phyloP scores from a whole-genome alignment of 92 coral and sea anemone genomes.

The Nematostella vectensis region DNA sequence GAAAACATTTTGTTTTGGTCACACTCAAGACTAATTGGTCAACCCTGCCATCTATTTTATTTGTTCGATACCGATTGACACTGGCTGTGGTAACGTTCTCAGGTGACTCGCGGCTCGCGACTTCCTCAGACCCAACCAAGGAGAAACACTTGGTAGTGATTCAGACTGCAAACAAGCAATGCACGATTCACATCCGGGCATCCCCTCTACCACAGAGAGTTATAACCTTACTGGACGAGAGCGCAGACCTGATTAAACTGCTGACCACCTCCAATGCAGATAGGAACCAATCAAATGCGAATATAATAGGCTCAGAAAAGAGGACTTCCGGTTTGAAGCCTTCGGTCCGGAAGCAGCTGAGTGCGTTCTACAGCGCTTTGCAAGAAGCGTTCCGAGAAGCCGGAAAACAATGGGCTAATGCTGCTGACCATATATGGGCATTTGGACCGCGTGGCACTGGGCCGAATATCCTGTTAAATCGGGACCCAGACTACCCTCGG shows the following conservation, averaged over 20 bases:
- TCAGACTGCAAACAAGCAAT: slow-evolving; percentile 78
- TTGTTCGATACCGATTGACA: too few species aligned
- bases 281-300: slow-evolving; percentile 7
- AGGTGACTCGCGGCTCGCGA: too few species aligned
- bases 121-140: too few species aligned
- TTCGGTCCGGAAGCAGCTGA: slow-evolving; percentile 45
- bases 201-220: slow-evolving; percentile 66
- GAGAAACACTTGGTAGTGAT: slow-evolving; percentile 48
- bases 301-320: neutral
- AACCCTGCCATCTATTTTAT: too few species aligned
- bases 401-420: slow-evolving; percentile 68
- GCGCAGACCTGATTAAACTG: slow-evolving; percentile 59
- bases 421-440: slow-evolving; percentile 82
- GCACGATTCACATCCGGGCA: slow-evolving; percentile 69
- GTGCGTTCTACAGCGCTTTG: slow-evolving; percentile 61
- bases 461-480: slow-evolving; percentile 71
- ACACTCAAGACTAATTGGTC: too few species aligned
- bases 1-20: too few species aligned
- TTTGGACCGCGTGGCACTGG: slow-evolving; percentile 93
- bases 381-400: slow-evolving; percentile 59
- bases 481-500: slow-evolving; percentile 63
- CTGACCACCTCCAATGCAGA: slow-evolving; percentile 44
- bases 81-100: too few species aligned
- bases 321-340: slow-evolving; percentile 28
- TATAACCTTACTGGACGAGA: slow-evolving; percentile 51